phyloP scores from a whole-genome alignment of 2,113 vertebrate species.

The Melanotaenia duboulayi region DNA sequence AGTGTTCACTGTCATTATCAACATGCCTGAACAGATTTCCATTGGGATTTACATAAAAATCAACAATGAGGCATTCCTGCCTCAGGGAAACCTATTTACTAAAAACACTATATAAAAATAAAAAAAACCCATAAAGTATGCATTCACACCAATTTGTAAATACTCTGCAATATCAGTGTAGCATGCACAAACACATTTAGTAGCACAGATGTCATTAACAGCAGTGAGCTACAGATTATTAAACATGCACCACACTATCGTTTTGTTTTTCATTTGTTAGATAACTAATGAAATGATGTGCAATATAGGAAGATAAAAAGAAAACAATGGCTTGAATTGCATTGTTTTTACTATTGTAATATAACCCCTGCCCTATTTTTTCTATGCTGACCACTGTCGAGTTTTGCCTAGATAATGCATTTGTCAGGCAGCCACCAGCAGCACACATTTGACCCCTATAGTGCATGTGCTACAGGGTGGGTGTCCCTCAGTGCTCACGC shows the following conservation, averaged over 20 bases:
- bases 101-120: background rate
- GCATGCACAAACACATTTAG: slow-evolving; percentile 1
- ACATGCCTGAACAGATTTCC: slow-evolving; percentile 39
- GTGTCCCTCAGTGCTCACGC: slow-evolving; percentile 1
- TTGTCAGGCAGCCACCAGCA: background rate
- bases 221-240: too few relatives aligned
- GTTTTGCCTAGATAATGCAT: background rate
- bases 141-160: background rate
- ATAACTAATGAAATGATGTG: too few relatives aligned
- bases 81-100: background rate
- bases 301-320: background rate
- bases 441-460: slow-evolving; percentile 2
- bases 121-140: background rate
- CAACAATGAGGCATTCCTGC: slow-evolving; percentile 4
- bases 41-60: slow-evolving; percentile 5
- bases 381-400: background rate
- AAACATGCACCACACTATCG: too few relatives aligned
- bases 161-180: background rate
- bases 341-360: too few relatives aligned
- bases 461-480: background rate
- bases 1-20: slow-evolving; percentile 6
- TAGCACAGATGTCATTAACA: too few relatives aligned
- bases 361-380: background rate
- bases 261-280: too few relatives aligned
- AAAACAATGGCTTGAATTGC: too few relatives aligned